phyloP scores from a whole-genome alignment of 2,888 invertebrate species.

The Pseudoips prasinana region DNA sequence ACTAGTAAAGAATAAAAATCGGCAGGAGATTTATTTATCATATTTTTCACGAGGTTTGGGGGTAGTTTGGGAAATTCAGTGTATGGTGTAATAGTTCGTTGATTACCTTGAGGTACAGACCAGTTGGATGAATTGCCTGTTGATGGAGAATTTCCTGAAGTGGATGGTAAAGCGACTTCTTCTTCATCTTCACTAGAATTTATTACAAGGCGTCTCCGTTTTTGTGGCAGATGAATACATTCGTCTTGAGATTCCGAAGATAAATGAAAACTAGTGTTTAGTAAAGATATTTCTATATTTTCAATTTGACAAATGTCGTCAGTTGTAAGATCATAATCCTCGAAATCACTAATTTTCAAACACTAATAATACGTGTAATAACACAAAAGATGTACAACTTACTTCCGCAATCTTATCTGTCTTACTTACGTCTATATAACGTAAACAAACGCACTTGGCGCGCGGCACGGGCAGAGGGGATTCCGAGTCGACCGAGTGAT shows the following conservation, averaged over 20 bases:
- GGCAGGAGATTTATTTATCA: not conserved
- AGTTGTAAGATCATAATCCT: not conserved
- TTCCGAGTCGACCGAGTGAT: too few relatives aligned
- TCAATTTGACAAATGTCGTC: conserved; percentile 4
- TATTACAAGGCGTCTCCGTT: conserved; percentile 6
- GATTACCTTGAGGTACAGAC: conserved; percentile 1
- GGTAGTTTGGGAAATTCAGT: conserved; percentile 1
- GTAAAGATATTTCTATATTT: conserved; percentile 5
- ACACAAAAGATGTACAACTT: too few relatives aligned
- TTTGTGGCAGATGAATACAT: conserved; percentile 2
- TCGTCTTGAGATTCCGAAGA: conserved; percentile 1
- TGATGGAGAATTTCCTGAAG: conserved; percentile 3
- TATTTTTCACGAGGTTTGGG: not conserved
- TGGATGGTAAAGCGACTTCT: conserved; percentile 5
- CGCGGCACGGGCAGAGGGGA: too few relatives aligned
- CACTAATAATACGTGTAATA: not conserved
- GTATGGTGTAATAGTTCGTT: conserved; percentile 1
- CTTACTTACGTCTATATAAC: too few relatives aligned
- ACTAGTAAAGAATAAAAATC: conserved; percentile 1
- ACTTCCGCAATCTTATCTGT: too few relatives aligned
- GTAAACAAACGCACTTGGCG: too few relatives aligned
- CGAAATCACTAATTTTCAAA: not conserved
- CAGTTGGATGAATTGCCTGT: conserved; percentile 1
- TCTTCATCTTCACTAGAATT: conserved; percentile 3
- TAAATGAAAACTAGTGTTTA: conserved; percentile 8